phyloP scores from a whole-genome alignment of 2,797 vertebrate genomes.

The Acipenser ruthenus region DNA sequence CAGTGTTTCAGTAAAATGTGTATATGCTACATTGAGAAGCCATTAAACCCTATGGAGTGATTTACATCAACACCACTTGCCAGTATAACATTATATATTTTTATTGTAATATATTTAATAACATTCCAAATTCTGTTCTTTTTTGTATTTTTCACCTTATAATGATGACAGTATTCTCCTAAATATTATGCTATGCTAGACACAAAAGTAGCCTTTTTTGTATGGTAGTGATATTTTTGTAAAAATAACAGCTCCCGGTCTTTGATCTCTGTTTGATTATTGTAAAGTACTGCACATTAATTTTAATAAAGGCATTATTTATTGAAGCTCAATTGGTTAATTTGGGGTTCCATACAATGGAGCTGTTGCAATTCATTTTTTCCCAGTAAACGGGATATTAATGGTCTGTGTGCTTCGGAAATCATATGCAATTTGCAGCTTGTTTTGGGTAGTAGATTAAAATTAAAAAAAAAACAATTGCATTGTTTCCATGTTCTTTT shows the following conservation, averaged over 20 bases:
- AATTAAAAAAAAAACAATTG: no score
- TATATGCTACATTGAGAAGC: not conserved
- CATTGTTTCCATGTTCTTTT: no score
- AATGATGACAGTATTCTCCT: conserved; percentile 15
- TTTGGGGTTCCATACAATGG: no score
- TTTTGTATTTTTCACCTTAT: not conserved
- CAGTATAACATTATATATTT: not conserved
- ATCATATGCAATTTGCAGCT: no score
- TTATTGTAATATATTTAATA: not conserved
- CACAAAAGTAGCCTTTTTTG: conserved; percentile 12
- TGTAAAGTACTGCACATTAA: not conserved
- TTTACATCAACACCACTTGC: no score
- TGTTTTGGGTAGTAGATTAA: no score
- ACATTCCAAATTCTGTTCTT: not conserved
- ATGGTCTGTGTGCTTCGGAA: no score
- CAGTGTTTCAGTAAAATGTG: not conserved
- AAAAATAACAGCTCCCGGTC: conserved; percentile 5
- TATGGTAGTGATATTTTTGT: conserved; percentile 24
- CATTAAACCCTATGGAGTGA: no score
- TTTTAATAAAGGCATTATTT: conserved; percentile 1
- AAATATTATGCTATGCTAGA: conserved; percentile 14
- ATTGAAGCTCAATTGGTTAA: not conserved
- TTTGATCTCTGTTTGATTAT: not conserved
- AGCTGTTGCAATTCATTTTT: no score
- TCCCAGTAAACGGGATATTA: no score